Evolutionary conservation across 2,113 vertebrate species (phyloP).

Genomic region (Gambusia holbrooki): DNA sequence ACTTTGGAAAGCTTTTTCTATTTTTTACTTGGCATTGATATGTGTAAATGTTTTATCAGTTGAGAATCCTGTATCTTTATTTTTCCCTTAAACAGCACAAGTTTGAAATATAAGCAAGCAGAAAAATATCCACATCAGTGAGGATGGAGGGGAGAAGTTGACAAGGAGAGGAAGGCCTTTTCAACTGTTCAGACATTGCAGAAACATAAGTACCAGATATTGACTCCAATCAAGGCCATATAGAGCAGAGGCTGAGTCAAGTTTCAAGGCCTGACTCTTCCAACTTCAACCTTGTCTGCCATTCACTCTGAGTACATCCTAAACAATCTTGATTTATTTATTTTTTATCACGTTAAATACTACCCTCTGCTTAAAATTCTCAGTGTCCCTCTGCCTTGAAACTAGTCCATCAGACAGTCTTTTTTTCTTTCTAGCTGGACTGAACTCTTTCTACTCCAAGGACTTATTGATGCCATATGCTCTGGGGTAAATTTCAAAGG

Average conservation of each 20-base stretch:
- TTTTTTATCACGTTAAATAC: constrained; percentile 17
- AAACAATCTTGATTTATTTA: neutral
- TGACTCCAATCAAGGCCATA: constrained; percentile 47
- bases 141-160: constrained; percentile 50
- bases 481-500: constrained; percentile 16
- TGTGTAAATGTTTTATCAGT: constrained; percentile 4
- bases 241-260: constrained; percentile 14
- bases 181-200: constrained; percentile 36
- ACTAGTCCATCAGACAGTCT: constrained; percentile 35
- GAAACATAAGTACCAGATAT: constrained; percentile 45
- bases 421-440: constrained; percentile 24
- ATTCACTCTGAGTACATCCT: constrained; percentile 28
- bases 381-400: constrained; percentile 4
- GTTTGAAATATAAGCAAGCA: constrained; percentile 48
- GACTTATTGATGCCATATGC: constrained; percentile 4
- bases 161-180: constrained; percentile 53
- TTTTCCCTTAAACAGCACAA: neutral
- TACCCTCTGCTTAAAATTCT: constrained; percentile 34
- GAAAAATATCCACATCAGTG: constrained; percentile 56
- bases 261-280: constrained; percentile 13
- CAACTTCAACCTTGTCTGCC: constrained; percentile 34
- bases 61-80: constrained; percentile 4
- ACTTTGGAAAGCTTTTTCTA: constrained; percentile 5
- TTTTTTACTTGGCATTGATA: neutral
- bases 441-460: constrained; percentile 11